Evolutionary conservation across 2,113 vertebrate species (phyloP).

Genomic region (Poecile atricapillus): DNA sequence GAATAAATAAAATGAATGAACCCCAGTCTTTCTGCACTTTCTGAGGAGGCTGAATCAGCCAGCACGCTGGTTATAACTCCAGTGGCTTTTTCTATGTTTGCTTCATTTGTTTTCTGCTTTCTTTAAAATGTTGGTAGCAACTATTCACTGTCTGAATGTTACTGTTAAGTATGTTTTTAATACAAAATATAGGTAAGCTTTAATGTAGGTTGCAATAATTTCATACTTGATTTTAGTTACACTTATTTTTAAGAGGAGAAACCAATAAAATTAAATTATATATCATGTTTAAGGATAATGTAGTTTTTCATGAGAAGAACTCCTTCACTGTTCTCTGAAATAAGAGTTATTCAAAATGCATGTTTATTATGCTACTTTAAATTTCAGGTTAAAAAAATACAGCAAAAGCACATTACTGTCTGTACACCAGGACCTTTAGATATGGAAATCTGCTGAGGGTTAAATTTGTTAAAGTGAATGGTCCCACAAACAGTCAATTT

Average conservation of each 20-base stretch:
- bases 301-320: neutral
- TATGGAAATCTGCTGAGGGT: neutral
- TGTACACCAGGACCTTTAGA: neutral
- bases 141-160: neutral
- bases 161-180: neutral
- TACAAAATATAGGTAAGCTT: neutral
- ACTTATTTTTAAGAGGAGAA: neutral
- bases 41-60: neutral
- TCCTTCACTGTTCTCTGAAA: neutral
- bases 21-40: neutral
- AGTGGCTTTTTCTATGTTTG: neutral
- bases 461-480: neutral
- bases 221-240: neutral
- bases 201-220: neutral
- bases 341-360: neutral
- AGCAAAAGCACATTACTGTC: neutral
- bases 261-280: neutral
- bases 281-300: accelerated
- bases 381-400: neutral
- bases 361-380: neutral
- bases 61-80: neutral
- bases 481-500: neutral
- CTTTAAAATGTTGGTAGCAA: neutral
- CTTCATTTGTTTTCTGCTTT: neutral
- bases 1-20: neutral